A percentile compares a stretch with the other conserved stretches of the same genome.
These are phyloP conservation scores for Porites australiensis DNA, from an alignment of 64 coral and sea anemone genomes.

Conservation along the genomic window DNA sequence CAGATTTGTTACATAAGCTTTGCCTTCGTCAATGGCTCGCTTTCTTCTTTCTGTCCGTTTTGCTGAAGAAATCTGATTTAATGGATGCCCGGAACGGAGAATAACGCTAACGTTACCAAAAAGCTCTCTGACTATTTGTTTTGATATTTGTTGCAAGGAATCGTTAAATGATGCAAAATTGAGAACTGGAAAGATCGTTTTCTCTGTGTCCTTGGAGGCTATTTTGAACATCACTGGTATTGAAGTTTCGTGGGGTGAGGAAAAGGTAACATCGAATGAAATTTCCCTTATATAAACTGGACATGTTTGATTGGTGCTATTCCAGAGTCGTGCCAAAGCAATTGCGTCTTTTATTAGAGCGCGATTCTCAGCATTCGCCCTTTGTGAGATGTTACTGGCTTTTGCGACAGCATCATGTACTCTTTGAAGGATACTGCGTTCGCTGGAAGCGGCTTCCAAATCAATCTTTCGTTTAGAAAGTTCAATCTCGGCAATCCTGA, in stretches of 20 bases:
- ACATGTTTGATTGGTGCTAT: background rate
- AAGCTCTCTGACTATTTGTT: constrained; percentile 12
- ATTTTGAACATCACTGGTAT: constrained; percentile 33
- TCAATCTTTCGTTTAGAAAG: background rate
- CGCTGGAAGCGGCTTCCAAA: constrained; percentile 6
- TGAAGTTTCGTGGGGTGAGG: background rate
- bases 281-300: background rate
- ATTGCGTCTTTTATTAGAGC: constrained; percentile 26
- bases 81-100: constrained; percentile 19
- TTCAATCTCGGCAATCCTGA: constrained; percentile 19
- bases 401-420: background rate
- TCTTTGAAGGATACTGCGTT: constrained; percentile 47
- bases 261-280: constrained; percentile 34
- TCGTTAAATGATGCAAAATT: background rate
- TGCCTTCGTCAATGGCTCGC: constrained; percentile 12
- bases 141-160: constrained; percentile 2
- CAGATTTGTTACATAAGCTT: background rate
- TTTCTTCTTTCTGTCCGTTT: background rate
- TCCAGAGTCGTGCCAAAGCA: constrained; percentile 15
- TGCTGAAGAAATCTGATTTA: background rate
- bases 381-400: constrained; percentile 1
- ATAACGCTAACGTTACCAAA: constrained; percentile 23
- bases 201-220: background rate
- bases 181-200: background rate
- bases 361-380: constrained; percentile 17